Evolutionary conservation across 2,797 vertebrate species (phyloP).

Genomic region (Lagodon rhomboides): DNA sequence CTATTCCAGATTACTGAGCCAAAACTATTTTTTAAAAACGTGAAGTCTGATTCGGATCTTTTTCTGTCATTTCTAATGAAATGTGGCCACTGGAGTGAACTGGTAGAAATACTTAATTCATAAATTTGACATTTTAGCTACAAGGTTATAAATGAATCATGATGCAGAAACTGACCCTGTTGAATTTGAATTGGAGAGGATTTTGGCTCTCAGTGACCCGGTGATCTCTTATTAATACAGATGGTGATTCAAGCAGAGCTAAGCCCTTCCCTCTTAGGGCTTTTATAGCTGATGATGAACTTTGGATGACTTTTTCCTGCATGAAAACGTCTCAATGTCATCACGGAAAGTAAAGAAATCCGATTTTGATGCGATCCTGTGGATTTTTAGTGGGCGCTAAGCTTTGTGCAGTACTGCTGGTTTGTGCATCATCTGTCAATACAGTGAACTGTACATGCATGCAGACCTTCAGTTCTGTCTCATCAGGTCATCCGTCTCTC

Average conservation of each 20-base stretch:
- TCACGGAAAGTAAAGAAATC: background rate
- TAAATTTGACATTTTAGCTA: slow-evolving; percentile 38
- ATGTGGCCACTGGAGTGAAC: slow-evolving; percentile 6
- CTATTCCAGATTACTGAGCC: background rate
- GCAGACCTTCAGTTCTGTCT: background rate
- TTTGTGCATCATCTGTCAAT: background rate
- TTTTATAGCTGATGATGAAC: slow-evolving; percentile 43
- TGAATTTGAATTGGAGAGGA: slow-evolving; percentile 57
- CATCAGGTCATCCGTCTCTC: background rate
- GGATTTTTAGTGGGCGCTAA: background rate
- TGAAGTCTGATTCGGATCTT: background rate
- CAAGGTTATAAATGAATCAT: slow-evolving; percentile 64
- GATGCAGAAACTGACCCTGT: slow-evolving; percentile 54
- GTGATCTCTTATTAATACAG: slow-evolving; percentile 71
- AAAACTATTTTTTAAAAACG: background rate
- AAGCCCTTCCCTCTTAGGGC: slow-evolving; percentile 8
- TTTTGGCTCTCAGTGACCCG: slow-evolving; percentile 55
- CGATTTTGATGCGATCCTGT: slow-evolving; percentile 5
- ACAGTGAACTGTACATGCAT: background rate
- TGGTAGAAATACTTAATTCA: slow-evolving; percentile 34
- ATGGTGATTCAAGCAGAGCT: slow-evolving; percentile 44
- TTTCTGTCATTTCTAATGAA: slow-evolving; percentile 14
- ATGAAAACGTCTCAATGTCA: slow-evolving; percentile 29
- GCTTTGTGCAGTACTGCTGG: background rate
- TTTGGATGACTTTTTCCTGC: slow-evolving; percentile 30